Evolutionary conservation across 2,888 invertebrate genomes (phyloP), one percentile per base, ranked within the genome.

Genomic region (Mechanitis messenoides): DNA sequence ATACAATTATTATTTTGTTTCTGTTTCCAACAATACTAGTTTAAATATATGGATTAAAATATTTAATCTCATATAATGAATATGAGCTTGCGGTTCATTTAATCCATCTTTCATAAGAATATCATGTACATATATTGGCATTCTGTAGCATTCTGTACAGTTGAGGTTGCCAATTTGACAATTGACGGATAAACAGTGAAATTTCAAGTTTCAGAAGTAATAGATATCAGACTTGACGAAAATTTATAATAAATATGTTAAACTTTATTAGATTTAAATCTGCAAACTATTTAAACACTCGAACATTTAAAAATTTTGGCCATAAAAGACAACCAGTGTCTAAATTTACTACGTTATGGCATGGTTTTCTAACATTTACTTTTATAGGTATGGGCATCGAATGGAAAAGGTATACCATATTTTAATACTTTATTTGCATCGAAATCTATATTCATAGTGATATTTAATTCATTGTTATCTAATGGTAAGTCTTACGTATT

Each of bases 221-320:
- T 3, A 42, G 7, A 11, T 9, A 9, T 42, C 9, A 35, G 35
- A 35, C 35, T 35, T 9, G 42, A 42, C 50, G 6, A 9, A 31
- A 31, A 9, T 50, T 31, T 50, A 31, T 50, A 50, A 31, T 56
- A 33, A 54, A 33, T 46, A 65, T 62, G 65, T 20, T 56, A 3
- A 53, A 56, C 35, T 46, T 55, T 50, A 20, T 56, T 33, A 66
- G 50, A 45, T 28, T 45, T 42, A 42, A 42, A 7, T 7, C 42
- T 42, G 11, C 9, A n/a, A 35, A 20, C 57, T 53, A 53, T 46
- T 47, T 57, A 53, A 61, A 53, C 57, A 56, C 47, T 38, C 80
- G 86, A 69, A 74, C 75, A 3, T 84, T 76, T 59, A 89, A 88
- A 78, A 87, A 89, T 70, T 90, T 90, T 74, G 90, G 90, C 0